phyloP scores from a whole-genome alignment of 2,113 vertebrate genomes.

The Notarius lentiginosus region DNA sequence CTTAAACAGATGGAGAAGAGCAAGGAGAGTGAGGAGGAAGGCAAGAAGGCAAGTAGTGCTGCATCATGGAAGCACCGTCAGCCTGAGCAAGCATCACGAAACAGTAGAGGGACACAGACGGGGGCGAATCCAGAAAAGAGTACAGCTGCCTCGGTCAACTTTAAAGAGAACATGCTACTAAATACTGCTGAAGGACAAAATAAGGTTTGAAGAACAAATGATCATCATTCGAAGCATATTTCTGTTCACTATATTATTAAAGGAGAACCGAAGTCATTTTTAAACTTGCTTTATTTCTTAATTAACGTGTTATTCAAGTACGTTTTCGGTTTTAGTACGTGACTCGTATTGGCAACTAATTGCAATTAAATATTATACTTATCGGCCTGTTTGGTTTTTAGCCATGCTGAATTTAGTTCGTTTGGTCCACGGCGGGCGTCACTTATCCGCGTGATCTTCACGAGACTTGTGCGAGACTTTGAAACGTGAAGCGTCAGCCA shows the following conservation, averaged over 20 bases:
- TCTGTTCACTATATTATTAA: neutral
- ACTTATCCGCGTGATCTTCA: no score
- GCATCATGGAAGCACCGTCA: neutral
- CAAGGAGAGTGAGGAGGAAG: constrained; percentile 30
- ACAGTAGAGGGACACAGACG: neutral
- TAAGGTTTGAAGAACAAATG: constrained; percentile 26
- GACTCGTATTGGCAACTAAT: no score
- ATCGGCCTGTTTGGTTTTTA: no score
- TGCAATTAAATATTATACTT: no score
- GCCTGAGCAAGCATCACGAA: constrained; percentile 11
- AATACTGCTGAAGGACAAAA: neutral
- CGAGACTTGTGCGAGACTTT: no score
- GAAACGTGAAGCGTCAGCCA: no score
- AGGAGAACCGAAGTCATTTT: no score
- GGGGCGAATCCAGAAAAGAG: neutral
- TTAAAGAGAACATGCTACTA: neutral
- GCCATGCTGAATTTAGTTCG: no score
- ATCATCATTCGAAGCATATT: neutral
- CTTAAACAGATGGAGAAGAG: constrained; percentile 71
- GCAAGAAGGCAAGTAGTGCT: neutral
- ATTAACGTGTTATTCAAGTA: no score
- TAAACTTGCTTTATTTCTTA: no score
- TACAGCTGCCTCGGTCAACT: neutral
- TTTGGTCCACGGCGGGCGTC: no score
- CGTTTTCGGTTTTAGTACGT: no score